Percentiles rank a stretch among this genome's conserved stretches.
phyloP scores from a whole-genome alignment of 2,888 invertebrate genomes.

The Mechanitis messenoides region DNA sequence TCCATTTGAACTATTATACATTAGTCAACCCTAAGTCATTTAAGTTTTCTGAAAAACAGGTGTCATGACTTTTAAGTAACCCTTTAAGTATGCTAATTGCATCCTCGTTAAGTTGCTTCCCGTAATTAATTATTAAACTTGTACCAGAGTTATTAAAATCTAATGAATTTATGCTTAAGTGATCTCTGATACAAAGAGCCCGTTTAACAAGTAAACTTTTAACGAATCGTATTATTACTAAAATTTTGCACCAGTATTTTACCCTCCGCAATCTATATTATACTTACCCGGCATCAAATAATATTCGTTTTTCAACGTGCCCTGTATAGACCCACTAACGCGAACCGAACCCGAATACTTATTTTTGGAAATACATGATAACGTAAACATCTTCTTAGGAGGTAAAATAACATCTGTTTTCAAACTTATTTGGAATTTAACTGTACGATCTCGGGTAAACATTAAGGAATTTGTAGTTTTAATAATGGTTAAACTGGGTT shows the following conservation, averaged over 20 bases:
- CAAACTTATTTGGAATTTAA: too few species aligned
- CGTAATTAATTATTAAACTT: too few species aligned
- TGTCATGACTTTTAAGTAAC: too few species aligned
- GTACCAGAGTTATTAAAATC: too few species aligned
- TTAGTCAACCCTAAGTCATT: too few species aligned
- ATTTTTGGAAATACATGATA: not conserved
- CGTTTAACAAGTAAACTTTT: not conserved
- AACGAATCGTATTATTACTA: not conserved
- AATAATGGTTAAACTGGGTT: not conserved
- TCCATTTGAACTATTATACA: too few species aligned
- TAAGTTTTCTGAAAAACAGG: too few species aligned
- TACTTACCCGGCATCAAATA: not conserved
- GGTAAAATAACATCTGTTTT: not conserved
- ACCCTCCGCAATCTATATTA: not conserved
- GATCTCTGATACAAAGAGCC: not conserved
- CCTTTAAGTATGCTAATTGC: too few species aligned
- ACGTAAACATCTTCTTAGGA: not conserved
- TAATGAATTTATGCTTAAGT: too few species aligned
- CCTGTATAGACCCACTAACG: conserved; percentile 1
- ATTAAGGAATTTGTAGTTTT: not conserved
- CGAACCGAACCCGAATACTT: not conserved
- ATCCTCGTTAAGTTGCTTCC: too few species aligned
- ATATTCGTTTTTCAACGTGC: not conserved
- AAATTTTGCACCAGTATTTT: not conserved
- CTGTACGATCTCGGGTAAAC: too few species aligned